Evolutionary conservation across 2,113 vertebrate genomes (phyloP), one percentile per base, ranked within the genome.

Genomic region (Morone chrysops): DNA sequence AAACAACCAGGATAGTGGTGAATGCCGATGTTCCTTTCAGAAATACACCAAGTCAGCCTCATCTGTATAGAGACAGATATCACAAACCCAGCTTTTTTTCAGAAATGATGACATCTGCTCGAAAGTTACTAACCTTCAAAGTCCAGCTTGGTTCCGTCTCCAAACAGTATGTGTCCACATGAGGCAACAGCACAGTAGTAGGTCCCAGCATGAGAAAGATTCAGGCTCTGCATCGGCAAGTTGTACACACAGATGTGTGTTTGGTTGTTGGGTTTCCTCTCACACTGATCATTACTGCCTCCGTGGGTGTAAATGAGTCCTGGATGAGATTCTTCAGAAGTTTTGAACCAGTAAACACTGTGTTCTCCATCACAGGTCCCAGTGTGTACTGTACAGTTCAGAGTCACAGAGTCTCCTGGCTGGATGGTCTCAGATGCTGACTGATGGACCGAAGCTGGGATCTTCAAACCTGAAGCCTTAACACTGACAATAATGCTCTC

Each of bases 151-250:
- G 70, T 70, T 56, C 40, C 0, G 0, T 80, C 53, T 18, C 73
- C 73, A 75, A 85, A 71, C 65, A 82, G 57, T 43, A 91, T 75
- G 16, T 25, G 45, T 53, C 88, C 88, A 79, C 88, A 92, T 41
- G 76, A 57, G 22, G 70, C 82, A 48, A 90, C 86, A 73, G 84
- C 86, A 36, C 88, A 90, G 61, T 82, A 77, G 63, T 91, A 88
- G 41, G 72, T 76, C 68, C 72, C 80, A 53, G 38, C 31, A 48
- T 66, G 41, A 47, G 41, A 66, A 22, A 47, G 11, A 66, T 66
- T 9, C 63, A 66, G 63, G 12, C 12, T 47, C 41, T 47, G 13
- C 62, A 66, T 16, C 1, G 41, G n/a, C 41, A 66, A 13, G 62
- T 66, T 66, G 62, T 66, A 66, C 11, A 66, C n/a, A 45, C 62